phyloP scores from a whole-genome alignment of 2,888 invertebrate genomes.

The Cyrtodaria siliqua region DNA sequence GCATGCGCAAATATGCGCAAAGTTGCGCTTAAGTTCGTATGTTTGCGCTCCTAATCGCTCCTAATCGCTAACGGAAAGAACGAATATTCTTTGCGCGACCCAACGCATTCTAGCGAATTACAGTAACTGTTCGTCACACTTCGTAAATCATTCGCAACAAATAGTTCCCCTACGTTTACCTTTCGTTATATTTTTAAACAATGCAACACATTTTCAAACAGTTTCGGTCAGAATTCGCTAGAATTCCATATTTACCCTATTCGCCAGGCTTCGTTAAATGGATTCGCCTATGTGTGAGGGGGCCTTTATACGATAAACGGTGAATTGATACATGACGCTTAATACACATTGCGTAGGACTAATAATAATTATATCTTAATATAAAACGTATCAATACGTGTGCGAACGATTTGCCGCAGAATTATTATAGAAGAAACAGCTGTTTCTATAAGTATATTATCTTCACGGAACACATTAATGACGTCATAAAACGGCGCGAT shows the following conservation, averaged over 20 bases:
- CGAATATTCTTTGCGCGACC: constrained; percentile 16
- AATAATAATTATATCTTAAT: too few species aligned
- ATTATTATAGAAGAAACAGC: too few species aligned
- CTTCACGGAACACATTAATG: too few species aligned
- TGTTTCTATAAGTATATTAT: too few species aligned
- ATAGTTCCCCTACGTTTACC: constrained; percentile 17
- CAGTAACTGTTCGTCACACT: constrained; percentile 15
- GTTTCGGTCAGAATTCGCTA: constrained; percentile 17
- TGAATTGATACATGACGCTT: too few species aligned
- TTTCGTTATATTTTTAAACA: constrained; percentile 18
- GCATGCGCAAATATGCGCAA: not conserved
- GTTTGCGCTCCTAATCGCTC: constrained; percentile 12
- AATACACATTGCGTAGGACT: too few species aligned
- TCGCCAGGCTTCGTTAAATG: constrained; percentile 20
- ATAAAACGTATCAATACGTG: too few species aligned
- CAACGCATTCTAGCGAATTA: constrained; percentile 16
- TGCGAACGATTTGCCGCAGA: too few species aligned
- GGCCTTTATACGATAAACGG: too few species aligned
- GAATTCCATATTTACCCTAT: not conserved
- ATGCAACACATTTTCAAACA: constrained; percentile 31
- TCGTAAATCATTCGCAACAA: constrained; percentile 15
- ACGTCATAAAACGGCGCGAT: too few species aligned
- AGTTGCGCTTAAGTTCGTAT: constrained; percentile 15
- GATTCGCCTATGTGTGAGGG: constrained; percentile 21
- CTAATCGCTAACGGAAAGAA: constrained; percentile 5